Evolutionary conservation across 1,140 invertebrate species (phyloP).

Genomic region (Pectinophora gossypiella): DNA sequence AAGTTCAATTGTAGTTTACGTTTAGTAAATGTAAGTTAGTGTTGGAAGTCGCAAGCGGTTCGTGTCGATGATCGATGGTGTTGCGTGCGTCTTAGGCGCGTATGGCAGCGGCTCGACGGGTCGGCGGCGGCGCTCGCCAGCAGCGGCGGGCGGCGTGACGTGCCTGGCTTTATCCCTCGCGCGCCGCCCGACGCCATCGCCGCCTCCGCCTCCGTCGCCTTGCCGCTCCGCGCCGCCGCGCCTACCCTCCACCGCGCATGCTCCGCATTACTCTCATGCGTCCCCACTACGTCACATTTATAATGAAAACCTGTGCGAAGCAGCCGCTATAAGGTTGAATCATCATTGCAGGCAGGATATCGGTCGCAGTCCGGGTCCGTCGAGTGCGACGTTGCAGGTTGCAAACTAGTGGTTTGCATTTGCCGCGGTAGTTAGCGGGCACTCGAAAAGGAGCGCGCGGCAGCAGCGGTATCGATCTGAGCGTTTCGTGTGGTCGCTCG

Average conservation of each 20-base stretch:
- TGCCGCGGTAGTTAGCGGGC: constrained; percentile 34
- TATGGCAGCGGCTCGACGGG: constrained; percentile 21
- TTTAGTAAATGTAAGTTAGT: no score
- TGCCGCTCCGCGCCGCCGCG: constrained; percentile 43
- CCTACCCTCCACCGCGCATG: constrained; percentile 49
- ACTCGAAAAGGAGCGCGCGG: constrained; percentile 53
- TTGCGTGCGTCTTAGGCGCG: constrained; percentile 53
- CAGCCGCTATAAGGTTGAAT: constrained; percentile 29
- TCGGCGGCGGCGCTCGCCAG: constrained; percentile 28
- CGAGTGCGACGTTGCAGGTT: background rate
- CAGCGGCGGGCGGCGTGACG: constrained; percentile 22
- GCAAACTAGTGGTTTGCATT: background rate
- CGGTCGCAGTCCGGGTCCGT: background rate
- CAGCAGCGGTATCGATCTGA: constrained; percentile 61
- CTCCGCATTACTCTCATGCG: constrained; percentile 36
- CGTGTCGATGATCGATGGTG: constrained; percentile 63
- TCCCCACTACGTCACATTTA: constrained; percentile 51
- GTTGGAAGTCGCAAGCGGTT: constrained; percentile 28
- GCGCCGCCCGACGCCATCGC: constrained; percentile 27
- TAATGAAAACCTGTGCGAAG: constrained; percentile 43
- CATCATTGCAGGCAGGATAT: background rate
- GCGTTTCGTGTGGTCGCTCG: constrained; percentile 55
- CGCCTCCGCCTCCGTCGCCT: constrained; percentile 38
- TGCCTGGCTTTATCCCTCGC: constrained; percentile 51
- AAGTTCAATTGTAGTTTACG: no score